Percentiles rank a stretch among this genome's conserved stretches.
These are phyloP conservation scores for Melanostigma gelatinosum DNA, from an alignment of 2,113 vertebrate species.

Conservation along the genomic window DNA sequence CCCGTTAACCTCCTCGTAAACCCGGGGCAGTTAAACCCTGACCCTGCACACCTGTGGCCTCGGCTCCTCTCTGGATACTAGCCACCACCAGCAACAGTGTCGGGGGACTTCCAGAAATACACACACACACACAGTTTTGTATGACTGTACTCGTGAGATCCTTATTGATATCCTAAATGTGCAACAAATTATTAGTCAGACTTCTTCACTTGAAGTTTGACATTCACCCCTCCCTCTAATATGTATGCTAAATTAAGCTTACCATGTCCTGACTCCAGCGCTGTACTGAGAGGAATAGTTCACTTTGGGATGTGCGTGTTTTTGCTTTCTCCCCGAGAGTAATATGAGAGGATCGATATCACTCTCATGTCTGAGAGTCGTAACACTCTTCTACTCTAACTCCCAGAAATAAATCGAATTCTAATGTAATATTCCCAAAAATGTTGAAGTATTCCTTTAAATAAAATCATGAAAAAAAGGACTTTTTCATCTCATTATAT, in stretches of 20 bases:
- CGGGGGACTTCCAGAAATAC: slow-evolving; percentile 31
- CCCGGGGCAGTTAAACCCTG: slow-evolving; percentile 71
- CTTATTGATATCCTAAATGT: neutral
- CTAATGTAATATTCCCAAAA: neutral
- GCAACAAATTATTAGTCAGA: slow-evolving; percentile 11
- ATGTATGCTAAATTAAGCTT: neutral
- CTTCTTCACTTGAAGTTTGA: neutral
- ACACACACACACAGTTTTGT: slow-evolving; percentile 3
- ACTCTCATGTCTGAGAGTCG: neutral
- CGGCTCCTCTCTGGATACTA: slow-evolving; percentile 50
- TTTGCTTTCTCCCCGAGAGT: neutral
- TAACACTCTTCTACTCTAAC: neutral
- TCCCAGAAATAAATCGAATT: neutral
- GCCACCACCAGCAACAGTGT: slow-evolving; percentile 45
- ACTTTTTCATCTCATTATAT: neutral
- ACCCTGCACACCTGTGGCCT: slow-evolving; percentile 75
- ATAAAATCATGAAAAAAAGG: neutral
- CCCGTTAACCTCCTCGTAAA: slow-evolving; percentile 72
- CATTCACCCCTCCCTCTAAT: neutral
- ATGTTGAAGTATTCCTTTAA: neutral
- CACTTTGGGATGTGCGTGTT: neutral
- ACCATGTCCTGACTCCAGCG: neutral
- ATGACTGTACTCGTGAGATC: slow-evolving; percentile 13
- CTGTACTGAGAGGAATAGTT: neutral
- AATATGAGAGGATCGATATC: neutral